phyloP scores from a whole-genome alignment of 2,113 vertebrate species.

The cattle (Bos taurus) region DNA sequence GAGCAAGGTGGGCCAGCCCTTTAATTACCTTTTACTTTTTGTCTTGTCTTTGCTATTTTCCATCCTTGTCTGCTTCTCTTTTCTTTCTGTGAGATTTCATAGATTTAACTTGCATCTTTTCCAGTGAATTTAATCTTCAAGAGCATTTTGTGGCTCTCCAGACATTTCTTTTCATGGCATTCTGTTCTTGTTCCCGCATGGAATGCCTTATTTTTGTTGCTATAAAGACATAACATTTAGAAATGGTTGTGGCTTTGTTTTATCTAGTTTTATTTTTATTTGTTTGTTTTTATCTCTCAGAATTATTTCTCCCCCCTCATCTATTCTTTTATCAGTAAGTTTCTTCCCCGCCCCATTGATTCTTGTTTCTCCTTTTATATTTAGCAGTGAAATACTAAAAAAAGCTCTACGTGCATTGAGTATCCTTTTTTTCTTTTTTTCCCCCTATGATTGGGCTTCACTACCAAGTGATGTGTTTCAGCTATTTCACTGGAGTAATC shows the following conservation, averaged over 20 bases:
- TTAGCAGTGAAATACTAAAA: neutral
- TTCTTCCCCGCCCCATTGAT: neutral
- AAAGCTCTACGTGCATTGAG: neutral
- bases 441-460: neutral
- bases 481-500: neutral
- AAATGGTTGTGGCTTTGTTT: neutral
- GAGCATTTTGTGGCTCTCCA: neutral
- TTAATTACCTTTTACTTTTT: neutral
- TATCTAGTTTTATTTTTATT: neutral
- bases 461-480: neutral
- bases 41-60: neutral
- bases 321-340: neutral
- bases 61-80: constrained; percentile 4
- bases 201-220: neutral
- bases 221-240: neutral
- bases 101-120: constrained; percentile 42
- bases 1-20: neutral
- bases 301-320: neutral
- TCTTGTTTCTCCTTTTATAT: neutral
- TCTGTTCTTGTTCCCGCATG: neutral
- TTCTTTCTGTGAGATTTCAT: constrained; percentile 28
- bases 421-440: neutral
- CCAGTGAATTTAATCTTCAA: constrained; percentile 47
- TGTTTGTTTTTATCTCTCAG: neutral
- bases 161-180: neutral